These are phyloP conservation scores for Plectus sambesii DNA, from an alignment of 1,140 invertebrate species.

Conservation along the genomic window DNA sequence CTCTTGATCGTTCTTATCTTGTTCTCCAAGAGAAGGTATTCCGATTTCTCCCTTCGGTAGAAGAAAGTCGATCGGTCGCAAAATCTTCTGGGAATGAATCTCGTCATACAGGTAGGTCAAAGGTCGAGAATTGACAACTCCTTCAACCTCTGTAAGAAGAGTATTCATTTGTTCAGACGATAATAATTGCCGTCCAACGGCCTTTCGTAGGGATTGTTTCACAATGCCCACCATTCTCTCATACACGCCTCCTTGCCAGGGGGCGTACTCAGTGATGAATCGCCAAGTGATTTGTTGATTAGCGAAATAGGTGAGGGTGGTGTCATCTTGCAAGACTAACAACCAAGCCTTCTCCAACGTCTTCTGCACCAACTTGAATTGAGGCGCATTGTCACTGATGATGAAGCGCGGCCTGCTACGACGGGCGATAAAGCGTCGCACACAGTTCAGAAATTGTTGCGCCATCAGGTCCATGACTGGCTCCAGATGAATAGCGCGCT, in stretches of 20 bases:
- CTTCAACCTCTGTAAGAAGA: conserved; percentile 11
- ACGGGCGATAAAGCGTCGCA: conserved; percentile 41
- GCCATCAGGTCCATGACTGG: conserved; percentile 37
- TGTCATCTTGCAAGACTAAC: background rate
- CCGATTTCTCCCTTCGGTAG: no score
- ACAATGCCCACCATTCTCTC: conserved; percentile 12
- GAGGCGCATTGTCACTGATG: conserved; percentile 45
- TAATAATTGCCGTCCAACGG: conserved; percentile 8
- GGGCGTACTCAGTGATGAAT: conserved; percentile 14
- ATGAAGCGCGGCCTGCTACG: conserved; percentile 35
- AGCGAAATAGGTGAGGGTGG: conserved; percentile 1
- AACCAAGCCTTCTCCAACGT: conserved; percentile 2
- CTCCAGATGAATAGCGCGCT: conserved; percentile 49
- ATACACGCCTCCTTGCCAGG: conserved; percentile 15
- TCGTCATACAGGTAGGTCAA: conserved; percentile 10
- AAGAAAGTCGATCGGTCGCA: conserved; percentile 18
- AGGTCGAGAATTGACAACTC: conserved; percentile 8
- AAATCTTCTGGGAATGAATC: conserved; percentile 5
- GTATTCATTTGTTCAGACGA: conserved; percentile 6
- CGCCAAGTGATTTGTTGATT: background rate
- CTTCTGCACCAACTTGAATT: conserved; percentile 31
- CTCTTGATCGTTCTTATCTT: background rate
- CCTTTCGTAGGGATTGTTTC: conserved; percentile 9
- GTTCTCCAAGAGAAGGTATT: background rate
- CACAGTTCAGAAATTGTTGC: conserved; percentile 31